Percentiles rank a stretch among this genome's conserved stretches.
Conservation (phyloP, 2,113 vertebrate genomes). For the Taxidea taxus region DNA sequence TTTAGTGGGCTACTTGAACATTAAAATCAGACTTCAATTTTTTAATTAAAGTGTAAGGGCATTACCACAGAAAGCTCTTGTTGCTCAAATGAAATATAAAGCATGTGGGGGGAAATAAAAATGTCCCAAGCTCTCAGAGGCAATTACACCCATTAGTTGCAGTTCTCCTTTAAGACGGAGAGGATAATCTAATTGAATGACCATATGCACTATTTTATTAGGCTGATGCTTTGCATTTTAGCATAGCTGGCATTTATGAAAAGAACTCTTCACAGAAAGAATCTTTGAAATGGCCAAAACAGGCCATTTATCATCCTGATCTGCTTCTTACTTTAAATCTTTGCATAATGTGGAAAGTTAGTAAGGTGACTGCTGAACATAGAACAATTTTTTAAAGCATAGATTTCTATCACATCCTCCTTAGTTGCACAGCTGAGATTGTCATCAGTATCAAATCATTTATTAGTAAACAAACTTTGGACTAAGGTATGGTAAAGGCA, state of each 20-base stretch:
- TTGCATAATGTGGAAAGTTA: not conserved
- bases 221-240: constrained; percentile 68
- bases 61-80: constrained; percentile 71
- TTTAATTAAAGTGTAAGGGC: constrained; percentile 70
- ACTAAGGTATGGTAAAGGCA: not conserved
- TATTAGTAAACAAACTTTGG: not conserved
- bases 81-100: constrained; percentile 69
- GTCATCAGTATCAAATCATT: constrained; percentile 9
- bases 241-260: constrained; percentile 64
- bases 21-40: constrained; percentile 66
- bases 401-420: constrained; percentile 13
- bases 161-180: constrained; percentile 67
- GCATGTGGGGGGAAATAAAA: constrained; percentile 35
- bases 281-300: constrained; percentile 52
- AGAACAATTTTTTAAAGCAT: constrained; percentile 48
- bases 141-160: constrained; percentile 77
- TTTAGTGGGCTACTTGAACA: constrained; percentile 56
- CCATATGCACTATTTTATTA: constrained; percentile 60
- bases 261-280: constrained; percentile 28
- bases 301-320: constrained; percentile 55
- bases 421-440: not conserved
- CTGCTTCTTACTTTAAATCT: not conserved
- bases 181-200: constrained; percentile 69
- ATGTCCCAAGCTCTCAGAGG: constrained; percentile 63
- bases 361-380: constrained; percentile 44